These are phyloP conservation scores for Sebastes oblongus DNA, from an alignment of 2,797 vertebrate species.

Conservation along the genomic window DNA sequence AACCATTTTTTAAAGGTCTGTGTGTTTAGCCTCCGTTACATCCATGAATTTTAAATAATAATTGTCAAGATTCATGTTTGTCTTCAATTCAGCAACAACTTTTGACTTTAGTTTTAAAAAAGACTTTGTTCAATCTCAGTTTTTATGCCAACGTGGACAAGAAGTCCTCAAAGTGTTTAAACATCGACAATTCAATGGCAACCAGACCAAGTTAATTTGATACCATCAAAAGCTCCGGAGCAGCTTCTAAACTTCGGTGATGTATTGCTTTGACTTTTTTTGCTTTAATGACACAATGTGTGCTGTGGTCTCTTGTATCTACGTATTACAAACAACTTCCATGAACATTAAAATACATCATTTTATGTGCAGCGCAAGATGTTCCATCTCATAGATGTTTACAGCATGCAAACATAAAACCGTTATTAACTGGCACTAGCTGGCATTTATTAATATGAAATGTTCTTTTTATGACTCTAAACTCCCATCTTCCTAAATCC, in stretches of 20 bases:
- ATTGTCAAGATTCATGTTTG: neutral
- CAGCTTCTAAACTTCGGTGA: neutral
- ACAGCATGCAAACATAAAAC: slow-evolving; percentile 17
- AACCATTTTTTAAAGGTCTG: neutral
- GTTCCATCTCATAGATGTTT: slow-evolving; percentile 5
- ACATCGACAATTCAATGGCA: neutral
- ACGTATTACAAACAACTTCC: neutral
- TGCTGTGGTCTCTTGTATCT: neutral
- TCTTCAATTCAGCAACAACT: neutral
- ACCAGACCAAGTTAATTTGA: neutral
- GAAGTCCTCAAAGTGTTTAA: neutral
- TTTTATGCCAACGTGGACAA: neutral
- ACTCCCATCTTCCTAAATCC: neutral
- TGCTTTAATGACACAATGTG: neutral
- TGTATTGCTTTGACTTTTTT: neutral
- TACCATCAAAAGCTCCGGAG: neutral
- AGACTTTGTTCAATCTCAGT: too few relatives aligned
- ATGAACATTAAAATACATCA: neutral
- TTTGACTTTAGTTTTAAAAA: neutral
- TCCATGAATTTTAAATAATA: neutral
- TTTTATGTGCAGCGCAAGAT: neutral
- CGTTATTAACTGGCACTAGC: slow-evolving; percentile 1
- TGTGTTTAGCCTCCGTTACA: neutral
- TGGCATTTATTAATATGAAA: neutral
- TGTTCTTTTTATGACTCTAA: neutral